A percentile compares a stretch with the other conserved stretches of the same genome.
Conservation (phyloP, 2,888 invertebrate species). For the Eristalis tenax region DNA sequence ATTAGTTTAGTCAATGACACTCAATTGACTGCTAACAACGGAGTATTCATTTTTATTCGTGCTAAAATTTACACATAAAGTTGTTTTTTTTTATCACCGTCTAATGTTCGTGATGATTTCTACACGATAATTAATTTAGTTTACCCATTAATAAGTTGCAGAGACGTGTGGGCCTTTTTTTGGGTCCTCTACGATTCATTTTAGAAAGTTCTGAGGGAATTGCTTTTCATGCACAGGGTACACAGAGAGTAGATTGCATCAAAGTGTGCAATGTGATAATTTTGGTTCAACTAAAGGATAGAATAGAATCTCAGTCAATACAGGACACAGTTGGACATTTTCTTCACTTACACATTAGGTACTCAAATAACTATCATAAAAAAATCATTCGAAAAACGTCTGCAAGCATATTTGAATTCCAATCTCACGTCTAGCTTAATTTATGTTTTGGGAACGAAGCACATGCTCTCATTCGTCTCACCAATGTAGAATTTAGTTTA, state of each 20-base stretch:
- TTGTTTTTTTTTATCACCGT: not conserved
- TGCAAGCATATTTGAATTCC: not conserved
- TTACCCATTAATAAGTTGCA: not conserved
- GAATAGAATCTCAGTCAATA: not conserved
- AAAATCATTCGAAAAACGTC: not conserved
- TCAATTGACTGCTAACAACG: not conserved
- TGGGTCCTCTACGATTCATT: too few species aligned
- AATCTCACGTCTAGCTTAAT: not conserved
- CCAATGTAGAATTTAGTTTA: not conserved
- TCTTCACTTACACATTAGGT: too few species aligned
- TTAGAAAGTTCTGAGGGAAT: too few species aligned
- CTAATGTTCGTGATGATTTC: not conserved
- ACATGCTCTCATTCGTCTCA: not conserved
- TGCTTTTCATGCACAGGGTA: too few species aligned
- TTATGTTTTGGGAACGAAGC: not conserved
- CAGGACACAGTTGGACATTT: too few species aligned
- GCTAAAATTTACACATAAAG: not conserved
- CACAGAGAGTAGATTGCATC: too few species aligned
- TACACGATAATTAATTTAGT: not conserved
- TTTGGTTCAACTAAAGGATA: not conserved
- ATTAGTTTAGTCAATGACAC: not conserved
- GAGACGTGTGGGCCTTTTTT: not conserved
- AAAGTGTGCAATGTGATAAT: not conserved
- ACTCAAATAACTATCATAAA: not conserved
- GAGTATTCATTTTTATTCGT: not conserved